These are phyloP conservation scores for Microcebus lehilahytsara DNA, from an alignment of 2,113 vertebrate species.

Conservation along the genomic window DNA sequence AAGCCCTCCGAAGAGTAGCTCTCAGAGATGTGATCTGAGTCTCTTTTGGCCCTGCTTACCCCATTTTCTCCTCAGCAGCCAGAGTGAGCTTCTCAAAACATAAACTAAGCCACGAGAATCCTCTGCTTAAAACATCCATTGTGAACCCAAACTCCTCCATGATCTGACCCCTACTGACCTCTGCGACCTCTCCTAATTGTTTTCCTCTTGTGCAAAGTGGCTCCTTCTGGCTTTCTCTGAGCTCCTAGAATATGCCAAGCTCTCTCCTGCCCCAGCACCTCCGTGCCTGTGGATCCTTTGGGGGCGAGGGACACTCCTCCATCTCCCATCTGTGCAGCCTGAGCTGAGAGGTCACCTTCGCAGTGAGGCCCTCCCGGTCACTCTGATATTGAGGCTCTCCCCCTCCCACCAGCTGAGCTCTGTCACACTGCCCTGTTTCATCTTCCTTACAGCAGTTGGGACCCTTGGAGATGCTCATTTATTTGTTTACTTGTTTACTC, in stretches of 20 bases:
- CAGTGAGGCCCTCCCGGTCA: too few species aligned
- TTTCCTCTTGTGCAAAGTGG: background rate
- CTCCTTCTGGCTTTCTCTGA: background rate
- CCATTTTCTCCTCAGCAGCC: background rate
- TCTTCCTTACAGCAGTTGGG: background rate
- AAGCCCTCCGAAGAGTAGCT: background rate
- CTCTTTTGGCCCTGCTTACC: background rate
- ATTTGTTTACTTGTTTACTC: background rate
- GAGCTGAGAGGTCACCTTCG: background rate
- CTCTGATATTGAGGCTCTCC: background rate
- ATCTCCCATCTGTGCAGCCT: background rate
- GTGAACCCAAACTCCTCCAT: background rate
- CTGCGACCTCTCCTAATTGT: background rate
- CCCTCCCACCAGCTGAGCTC: background rate
- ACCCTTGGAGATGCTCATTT: background rate
- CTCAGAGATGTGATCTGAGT: background rate
- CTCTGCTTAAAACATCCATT: background rate
- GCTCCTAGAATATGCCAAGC: background rate
- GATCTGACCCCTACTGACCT: background rate
- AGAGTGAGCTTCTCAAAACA: background rate
- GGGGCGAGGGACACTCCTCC: background rate
- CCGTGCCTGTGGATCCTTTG: background rate
- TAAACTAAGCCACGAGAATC: background rate
- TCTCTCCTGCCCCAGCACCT: background rate
- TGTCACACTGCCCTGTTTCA: background rate